Evolutionary conservation across 2,797 vertebrate genomes (phyloP), one percentile per base, ranked within the genome.

Genomic region (Pagetopsis macropterus): DNA sequence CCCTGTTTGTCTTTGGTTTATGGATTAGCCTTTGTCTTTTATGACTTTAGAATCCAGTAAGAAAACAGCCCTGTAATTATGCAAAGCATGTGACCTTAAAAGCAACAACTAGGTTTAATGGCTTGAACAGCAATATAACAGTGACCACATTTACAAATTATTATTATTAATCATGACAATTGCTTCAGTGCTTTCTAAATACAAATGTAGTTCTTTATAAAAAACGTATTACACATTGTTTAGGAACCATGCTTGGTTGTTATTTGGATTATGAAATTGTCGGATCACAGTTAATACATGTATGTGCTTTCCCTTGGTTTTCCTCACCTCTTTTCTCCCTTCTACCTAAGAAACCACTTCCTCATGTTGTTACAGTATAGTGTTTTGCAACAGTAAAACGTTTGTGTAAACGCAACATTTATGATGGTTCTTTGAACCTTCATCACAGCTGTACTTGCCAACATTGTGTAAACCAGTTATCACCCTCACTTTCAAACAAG

Each of bases 41-140:
- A 87, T 76, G 63, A 74, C 67, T 8, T 19, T 68, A 33, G 52
- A 2, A 67, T 48, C 72, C 76, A 79, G 56, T 85, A 56, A 86
- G 16, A 76, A 37, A 56, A 21, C 61, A 48, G 65, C 46, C 40
- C 48, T 21, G 19, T 51, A 63, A 14, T 60, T 43, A 73, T 59
- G 73, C 72, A 89, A 70, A 71, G 78, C 41, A 60, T 14, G 12
- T 69, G 65, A 49, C 40, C 61, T 85, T 6, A 70, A 84, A 83
- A 59, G 13, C 10, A 64, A 14, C 21, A 75, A 64, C 50, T 48
- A 62, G 58, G 40, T 5, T 51, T 48, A 9, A 51, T 21, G 44
- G 10, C 21, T 63, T 50, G 9, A 64, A 71, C 67, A 51, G 10
- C 15, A 62, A 41, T 5, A 12, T 23, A 43, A 55, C 16, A 12